Percentiles rank a stretch among this genome's conserved stretches.
Evolutionary conservation across 1,140 invertebrate species (phyloP).

Genomic region (Panonychus citri): DNA sequence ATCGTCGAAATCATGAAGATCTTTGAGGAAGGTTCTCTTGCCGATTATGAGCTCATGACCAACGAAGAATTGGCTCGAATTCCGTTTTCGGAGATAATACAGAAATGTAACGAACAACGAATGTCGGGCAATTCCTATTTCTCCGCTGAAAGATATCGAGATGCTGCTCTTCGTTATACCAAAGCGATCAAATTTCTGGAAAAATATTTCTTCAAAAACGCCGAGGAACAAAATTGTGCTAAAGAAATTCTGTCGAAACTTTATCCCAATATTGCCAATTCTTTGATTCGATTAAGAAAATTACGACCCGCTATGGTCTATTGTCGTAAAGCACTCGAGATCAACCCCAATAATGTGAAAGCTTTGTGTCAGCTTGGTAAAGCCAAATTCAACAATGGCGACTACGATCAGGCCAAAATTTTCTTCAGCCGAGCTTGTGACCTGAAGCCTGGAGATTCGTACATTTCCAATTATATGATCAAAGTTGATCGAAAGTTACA

Average conservation of each 20-base stretch:
- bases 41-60: background rate
- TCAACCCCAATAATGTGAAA: slow-evolving; percentile 4
- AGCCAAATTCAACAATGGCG: background rate
- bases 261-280: slow-evolving; percentile 21
- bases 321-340: background rate
- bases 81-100: background rate
- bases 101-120: slow-evolving; percentile 26
- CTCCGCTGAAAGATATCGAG: slow-evolving; percentile 38
- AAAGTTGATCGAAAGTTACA: background rate
- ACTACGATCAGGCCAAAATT: background rate
- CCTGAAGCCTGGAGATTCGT: background rate
- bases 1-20: slow-evolving; percentile 11
- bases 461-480: background rate
- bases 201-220: slow-evolving; percentile 20
- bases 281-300: background rate
- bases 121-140: slow-evolving; percentile 39
- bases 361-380: slow-evolving; percentile 5
- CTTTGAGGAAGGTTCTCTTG: background rate
- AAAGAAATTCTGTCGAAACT: slow-evolving; percentile 40
- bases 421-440: background rate
- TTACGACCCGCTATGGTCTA: background rate
- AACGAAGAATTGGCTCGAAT: slow-evolving; percentile 1
- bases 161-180: slow-evolving; percentile 58
- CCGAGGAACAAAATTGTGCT: slow-evolving; percentile 29
- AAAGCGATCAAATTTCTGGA: slow-evolving; percentile 28